Base-by-base conservation (phyloP, 2,113 vertebrate species). In the Pituophis catenifer region DNA sequence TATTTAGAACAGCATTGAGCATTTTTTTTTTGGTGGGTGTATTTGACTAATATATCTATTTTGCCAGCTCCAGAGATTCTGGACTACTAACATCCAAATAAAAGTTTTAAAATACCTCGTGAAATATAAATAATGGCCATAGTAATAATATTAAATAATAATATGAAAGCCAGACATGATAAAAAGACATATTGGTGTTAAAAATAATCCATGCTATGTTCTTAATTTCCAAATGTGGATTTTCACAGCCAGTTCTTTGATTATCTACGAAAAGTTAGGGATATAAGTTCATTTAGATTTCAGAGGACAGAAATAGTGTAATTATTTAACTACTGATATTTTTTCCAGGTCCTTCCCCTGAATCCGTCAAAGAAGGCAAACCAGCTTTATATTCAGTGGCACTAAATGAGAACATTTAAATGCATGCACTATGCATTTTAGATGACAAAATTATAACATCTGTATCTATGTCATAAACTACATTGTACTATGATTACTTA, bases 381-480 rank as follows among this genome's bases (percentile, higher is more conserved):
- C 17, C 33, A 89, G 50, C n/a, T 81, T 38, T 38, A 19, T 38
- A 81, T 19, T 38, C n/a, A 19, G 70, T 38, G 19, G n/a, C 33
- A 17, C 33, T 81, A 81, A 81, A 81, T 8, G 33, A 70, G 15
- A 33, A 38, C 15, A 3, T 81, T 17, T 81, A 24, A 62, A 93
- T 90, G 29, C 12, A 23, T 23, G 92, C 55, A 89, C 48, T 88
- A 92, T 89, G 26, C 87, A 44, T 94, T 85, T 54, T 96, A 95
- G 89, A 93, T 92, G 89, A 96, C 95, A 90, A 91, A 95, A 94
- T 50, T 44, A 0, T 21, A 48, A 29, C 91, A 21, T 48, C 92
- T 92, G 21, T 88, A 89, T 17, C 6, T 90, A 81, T 58, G n/a
- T 95, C 15, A 57, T 93, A 85, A 93, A 48, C 8, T 81, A 90